Percentiles rank a stretch among this genome's conserved stretches.
Conservation (phyloP, 1,140 invertebrate species). For the Hesperophylax magnus region DNA sequence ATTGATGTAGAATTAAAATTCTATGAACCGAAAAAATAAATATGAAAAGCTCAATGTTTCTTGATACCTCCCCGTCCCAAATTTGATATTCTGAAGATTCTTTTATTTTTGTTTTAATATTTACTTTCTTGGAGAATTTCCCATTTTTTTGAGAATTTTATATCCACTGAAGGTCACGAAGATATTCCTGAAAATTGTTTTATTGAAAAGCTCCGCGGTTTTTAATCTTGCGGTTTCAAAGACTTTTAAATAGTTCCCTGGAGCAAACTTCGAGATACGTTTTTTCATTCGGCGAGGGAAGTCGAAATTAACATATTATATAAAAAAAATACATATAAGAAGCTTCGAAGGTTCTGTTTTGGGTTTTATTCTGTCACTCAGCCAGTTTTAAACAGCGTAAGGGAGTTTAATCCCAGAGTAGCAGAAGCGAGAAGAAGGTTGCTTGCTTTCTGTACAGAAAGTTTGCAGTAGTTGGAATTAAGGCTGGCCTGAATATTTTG, state of each 20-base stretch:
- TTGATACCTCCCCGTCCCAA: too few species aligned
- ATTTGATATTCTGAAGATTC: too few species aligned
- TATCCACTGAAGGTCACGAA: too few species aligned
- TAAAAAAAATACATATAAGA: neutral
- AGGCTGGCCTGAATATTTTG: too few species aligned
- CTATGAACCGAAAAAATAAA: too few species aligned
- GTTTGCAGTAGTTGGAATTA: neutral
- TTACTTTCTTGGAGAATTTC: too few species aligned
- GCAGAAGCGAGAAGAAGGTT: neutral
- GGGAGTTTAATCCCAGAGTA: neutral
- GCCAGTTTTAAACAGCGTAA: neutral
- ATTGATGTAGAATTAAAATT: too few species aligned
- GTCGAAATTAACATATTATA: conserved; percentile 13
- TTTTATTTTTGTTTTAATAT: too few species aligned
- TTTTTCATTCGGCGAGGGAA: neutral
- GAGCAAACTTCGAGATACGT: neutral
- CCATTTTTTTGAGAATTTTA: too few species aligned
- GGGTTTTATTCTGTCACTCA: conserved; percentile 2
- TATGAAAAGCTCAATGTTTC: too few species aligned
- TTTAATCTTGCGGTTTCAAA: conserved; percentile 1
- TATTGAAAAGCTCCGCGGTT: neutral
- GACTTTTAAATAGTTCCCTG: neutral
- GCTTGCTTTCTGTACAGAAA: neutral
- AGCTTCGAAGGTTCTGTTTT: neutral
- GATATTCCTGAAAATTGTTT: neutral